Conservation (phyloP, 2,797 vertebrate species). For the Eulemur rubriventer region DNA sequence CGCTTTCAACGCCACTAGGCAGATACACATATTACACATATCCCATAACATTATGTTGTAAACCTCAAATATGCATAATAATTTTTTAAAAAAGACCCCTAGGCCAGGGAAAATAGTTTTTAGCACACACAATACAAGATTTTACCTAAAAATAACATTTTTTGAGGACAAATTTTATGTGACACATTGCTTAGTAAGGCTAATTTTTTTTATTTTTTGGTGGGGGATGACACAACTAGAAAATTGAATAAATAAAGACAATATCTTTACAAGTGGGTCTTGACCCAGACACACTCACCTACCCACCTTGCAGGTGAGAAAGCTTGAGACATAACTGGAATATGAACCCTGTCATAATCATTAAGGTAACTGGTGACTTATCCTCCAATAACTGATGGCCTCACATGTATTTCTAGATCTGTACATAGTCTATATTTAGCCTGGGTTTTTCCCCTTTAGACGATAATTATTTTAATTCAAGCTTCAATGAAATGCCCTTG, state of each 20-base stretch:
- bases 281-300: neutral
- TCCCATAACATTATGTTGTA: neutral
- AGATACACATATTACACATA: neutral
- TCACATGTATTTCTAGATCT: fast-evolving
- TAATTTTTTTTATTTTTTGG: too few relatives aligned
- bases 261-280: fast-evolving
- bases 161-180: neutral
- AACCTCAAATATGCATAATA: neutral
- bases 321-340: fast-evolving
- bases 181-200: neutral
- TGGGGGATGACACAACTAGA: fast-evolving
- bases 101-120: neutral
- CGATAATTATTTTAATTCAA: neutral
- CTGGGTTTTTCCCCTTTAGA: neutral
- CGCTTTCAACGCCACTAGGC: neutral
- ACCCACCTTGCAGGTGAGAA: too few relatives aligned
- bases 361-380: fast-evolving
- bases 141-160: neutral
- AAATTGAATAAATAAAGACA: neutral
- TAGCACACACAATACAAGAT: fast-evolving
- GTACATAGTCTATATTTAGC: neutral
- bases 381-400: neutral
- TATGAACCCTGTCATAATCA: fast-evolving
- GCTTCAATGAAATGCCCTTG: neutral
- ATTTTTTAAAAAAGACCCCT: neutral